Conservation (phyloP, 2,113 vertebrate genomes). For the Poeciliopsis occidentalis region DNA sequence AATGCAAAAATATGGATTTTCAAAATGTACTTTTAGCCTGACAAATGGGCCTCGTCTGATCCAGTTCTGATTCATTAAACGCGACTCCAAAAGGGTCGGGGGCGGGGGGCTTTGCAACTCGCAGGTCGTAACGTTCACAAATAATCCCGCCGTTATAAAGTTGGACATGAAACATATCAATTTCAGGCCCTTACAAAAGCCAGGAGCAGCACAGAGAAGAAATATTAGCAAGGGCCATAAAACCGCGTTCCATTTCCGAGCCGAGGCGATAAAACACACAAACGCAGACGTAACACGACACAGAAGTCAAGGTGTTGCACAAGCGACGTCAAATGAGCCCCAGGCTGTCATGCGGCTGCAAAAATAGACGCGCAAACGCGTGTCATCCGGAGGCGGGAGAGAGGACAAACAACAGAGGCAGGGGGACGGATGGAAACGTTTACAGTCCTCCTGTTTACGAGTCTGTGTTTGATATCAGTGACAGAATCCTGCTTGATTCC, state of each 20-base stretch:
- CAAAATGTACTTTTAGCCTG: too few relatives aligned
- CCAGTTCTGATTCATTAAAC: too few relatives aligned
- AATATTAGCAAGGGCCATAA: slow-evolving; percentile 7
- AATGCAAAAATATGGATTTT: too few relatives aligned
- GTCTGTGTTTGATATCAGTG: neutral
- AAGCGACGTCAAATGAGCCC: neutral
- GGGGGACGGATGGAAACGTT: neutral
- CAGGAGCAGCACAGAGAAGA: neutral
- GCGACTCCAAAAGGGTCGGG: too few relatives aligned
- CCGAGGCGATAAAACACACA: neutral
- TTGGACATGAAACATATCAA: neutral
- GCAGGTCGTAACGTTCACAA: neutral
- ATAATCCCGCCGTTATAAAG: neutral
- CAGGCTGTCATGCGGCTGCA: neutral
- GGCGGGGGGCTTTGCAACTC: neutral
- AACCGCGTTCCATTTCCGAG: slow-evolving; percentile 24
- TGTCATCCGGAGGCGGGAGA: neutral
- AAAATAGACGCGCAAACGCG: slow-evolving; percentile 16
- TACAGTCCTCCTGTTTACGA: neutral
- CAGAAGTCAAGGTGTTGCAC: slow-evolving; percentile 5
- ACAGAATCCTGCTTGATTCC: neutral
- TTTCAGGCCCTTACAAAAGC: slow-evolving; percentile 9
- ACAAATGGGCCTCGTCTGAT: too few relatives aligned
- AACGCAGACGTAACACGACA: slow-evolving; percentile 27
- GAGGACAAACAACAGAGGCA: neutral